Percentiles rank a stretch among this genome's conserved stretches.
Evolutionary conservation across 2,113 vertebrate genomes (phyloP).

Genomic region (Aegotheles bennettii): DNA sequence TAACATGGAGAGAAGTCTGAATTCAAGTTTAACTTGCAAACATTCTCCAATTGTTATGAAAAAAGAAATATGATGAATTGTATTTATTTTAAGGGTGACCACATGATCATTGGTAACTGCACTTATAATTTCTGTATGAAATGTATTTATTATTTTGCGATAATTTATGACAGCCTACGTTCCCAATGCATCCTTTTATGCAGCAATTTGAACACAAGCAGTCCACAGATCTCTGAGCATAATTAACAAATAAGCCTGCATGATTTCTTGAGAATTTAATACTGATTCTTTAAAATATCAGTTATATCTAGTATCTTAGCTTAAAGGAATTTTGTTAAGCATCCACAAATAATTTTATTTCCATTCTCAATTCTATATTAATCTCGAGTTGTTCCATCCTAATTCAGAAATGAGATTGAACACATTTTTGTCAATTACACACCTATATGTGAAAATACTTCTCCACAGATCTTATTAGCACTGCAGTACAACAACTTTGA

Average conservation of each 20-base stretch:
- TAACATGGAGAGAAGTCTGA: background rate
- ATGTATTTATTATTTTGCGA: background rate
- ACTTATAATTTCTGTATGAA: background rate
- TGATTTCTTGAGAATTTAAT: background rate
- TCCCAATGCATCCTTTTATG: background rate
- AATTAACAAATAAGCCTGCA: background rate
- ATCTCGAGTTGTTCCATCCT: background rate
- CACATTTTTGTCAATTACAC: background rate
- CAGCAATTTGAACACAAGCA: background rate
- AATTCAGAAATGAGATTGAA: background rate
- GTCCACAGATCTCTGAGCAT: background rate
- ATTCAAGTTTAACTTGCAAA: background rate
- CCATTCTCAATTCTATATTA: background rate
- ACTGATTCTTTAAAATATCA: background rate
- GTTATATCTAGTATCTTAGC: background rate
- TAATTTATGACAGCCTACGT: background rate
- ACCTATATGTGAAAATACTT: background rate
- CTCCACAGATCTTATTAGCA: background rate
- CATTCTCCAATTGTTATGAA: background rate
- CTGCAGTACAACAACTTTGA: background rate
- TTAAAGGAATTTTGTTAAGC: background rate
- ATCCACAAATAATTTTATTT: background rate
- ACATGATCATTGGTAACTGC: background rate
- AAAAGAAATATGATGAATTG: background rate
- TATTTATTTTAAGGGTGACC: background rate